Conservation (phyloP, 1,140 invertebrate species). For the Drosophila lowei region DNA sequence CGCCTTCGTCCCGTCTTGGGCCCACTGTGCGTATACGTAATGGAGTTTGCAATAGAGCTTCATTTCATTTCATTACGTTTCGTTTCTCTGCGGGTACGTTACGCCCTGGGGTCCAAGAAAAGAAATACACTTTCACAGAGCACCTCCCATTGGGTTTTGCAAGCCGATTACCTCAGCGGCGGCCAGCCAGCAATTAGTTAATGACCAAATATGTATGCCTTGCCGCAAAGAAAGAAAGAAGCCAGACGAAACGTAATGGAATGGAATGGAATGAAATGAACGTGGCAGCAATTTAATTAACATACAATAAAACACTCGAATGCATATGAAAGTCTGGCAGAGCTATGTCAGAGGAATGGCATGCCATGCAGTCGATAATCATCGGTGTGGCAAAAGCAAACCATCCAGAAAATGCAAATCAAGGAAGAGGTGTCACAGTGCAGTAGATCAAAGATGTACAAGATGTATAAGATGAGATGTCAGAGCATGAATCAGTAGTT, state of each 20-base stretch:
- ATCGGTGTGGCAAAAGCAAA: too few relatives aligned
- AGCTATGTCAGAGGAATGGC: too few relatives aligned
- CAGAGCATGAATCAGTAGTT: too few relatives aligned
- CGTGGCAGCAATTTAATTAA: slow-evolving; percentile 67
- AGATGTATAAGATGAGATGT: too few relatives aligned
- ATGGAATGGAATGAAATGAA: slow-evolving; percentile 45
- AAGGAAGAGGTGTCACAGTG: too few relatives aligned
- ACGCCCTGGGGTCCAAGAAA: slow-evolving; percentile 27
- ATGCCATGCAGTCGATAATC: background rate
- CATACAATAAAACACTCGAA: slow-evolving; percentile 72
- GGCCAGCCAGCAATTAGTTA: slow-evolving; percentile 63
- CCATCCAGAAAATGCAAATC: slow-evolving; percentile 21
- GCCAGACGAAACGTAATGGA: slow-evolving; percentile 26
- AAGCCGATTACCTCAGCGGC: slow-evolving; percentile 62
- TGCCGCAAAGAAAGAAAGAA: slow-evolving; percentile 45
- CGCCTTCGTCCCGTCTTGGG: background rate
- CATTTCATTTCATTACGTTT: slow-evolving; percentile 12
- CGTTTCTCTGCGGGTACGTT: slow-evolving; percentile 9
- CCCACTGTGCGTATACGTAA: slow-evolving; percentile 74
- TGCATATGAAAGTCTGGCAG: slow-evolving; percentile 58
- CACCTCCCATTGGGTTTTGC: slow-evolving; percentile 28
- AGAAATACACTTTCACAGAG: slow-evolving; percentile 56
- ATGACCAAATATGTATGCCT: slow-evolving; percentile 80
- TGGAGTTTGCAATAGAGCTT: slow-evolving; percentile 27
- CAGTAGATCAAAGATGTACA: too few relatives aligned